Conservation (phyloP, 1,140 invertebrate genomes). For the Dreissena rostriformis region DNA sequence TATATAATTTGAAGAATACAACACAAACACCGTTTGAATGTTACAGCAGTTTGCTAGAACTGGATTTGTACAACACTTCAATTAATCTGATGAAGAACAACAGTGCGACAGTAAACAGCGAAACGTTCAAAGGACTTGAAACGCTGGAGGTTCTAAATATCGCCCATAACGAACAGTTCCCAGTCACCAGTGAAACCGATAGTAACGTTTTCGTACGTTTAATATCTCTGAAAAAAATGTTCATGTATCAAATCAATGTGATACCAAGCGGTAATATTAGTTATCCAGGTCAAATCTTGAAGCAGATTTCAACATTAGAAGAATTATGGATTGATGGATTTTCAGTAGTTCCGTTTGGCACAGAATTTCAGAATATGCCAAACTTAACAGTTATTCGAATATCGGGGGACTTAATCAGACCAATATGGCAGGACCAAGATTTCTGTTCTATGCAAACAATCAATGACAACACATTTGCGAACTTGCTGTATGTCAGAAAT, state of each 20-base stretch:
- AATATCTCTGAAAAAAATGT: not conserved
- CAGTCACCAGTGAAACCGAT: slow-evolving; percentile 5
- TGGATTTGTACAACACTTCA: slow-evolving; percentile 31
- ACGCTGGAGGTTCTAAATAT: slow-evolving; percentile 26
- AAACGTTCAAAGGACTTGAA: not conserved
- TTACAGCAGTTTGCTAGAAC: not conserved
- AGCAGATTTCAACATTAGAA: not conserved
- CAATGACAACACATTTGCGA: not conserved
- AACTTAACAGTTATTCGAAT: slow-evolving; percentile 11
- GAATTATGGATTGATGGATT: slow-evolving; percentile 42
- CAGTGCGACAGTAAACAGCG: not conserved
- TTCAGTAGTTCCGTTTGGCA: not conserved
- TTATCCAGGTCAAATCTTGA: slow-evolving; percentile 10
- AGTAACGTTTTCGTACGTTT: not conserved
- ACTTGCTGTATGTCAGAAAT: slow-evolving; percentile 9
- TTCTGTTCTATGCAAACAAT: slow-evolving; percentile 20
- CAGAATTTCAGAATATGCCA: slow-evolving; percentile 19
- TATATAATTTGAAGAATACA: not conserved
- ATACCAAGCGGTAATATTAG: not conserved
- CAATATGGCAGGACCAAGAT: not conserved
- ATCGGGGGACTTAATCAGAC: slow-evolving; percentile 7
- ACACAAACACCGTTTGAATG: not conserved
- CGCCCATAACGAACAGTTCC: slow-evolving; percentile 14
- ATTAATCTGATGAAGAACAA: not conserved
- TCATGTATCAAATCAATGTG: slow-evolving; percentile 28